Percentiles rank a stretch among this genome's conserved stretches.
These are phyloP conservation scores for Sardinella longiceps DNA, from an alignment of 2,797 vertebrate genomes.

Conservation along the genomic window DNA sequence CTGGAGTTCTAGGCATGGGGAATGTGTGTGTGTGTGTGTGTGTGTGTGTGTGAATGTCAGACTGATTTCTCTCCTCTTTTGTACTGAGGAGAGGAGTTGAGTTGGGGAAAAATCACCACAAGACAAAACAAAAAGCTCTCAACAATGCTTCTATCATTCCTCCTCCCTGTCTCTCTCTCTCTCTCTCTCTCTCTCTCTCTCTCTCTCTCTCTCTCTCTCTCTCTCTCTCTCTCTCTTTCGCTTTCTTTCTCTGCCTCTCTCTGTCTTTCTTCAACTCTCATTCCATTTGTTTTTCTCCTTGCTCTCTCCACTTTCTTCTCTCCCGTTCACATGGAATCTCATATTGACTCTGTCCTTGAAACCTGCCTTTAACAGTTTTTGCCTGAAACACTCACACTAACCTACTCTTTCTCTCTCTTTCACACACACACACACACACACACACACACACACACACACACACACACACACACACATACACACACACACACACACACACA, in stretches of 20 bases:
- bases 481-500: too few relatives aligned
- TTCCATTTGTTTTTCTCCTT: constrained; percentile 32
- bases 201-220: background rate
- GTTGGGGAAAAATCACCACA: background rate
- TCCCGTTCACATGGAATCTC: constrained; percentile 47
- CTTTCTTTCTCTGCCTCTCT: constrained; percentile 47
- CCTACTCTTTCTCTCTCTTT: too few relatives aligned
- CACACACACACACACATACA: background rate
- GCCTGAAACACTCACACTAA: constrained; percentile 41
- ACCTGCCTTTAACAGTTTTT: constrained; percentile 53
- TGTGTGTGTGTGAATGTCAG: too few relatives aligned
- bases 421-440: constrained; percentile 45
- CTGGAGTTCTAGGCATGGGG: background rate
- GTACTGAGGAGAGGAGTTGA: background rate
- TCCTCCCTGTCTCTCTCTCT: constrained; percentile 58
- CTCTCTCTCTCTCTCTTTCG: constrained; percentile 35
- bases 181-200: constrained; percentile 51
- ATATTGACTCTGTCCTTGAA: background rate
- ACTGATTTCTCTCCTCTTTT: background rate
- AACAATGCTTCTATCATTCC: constrained; percentile 59
- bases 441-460: constrained; percentile 11
- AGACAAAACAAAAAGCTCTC: constrained; percentile 56
- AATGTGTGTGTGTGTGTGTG: too few relatives aligned
- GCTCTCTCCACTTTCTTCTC: constrained; percentile 42
- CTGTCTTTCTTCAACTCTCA: background rate